phyloP scores from a whole-genome alignment of 2,113 vertebrate genomes.

The Gnathonemus longibarbis region DNA sequence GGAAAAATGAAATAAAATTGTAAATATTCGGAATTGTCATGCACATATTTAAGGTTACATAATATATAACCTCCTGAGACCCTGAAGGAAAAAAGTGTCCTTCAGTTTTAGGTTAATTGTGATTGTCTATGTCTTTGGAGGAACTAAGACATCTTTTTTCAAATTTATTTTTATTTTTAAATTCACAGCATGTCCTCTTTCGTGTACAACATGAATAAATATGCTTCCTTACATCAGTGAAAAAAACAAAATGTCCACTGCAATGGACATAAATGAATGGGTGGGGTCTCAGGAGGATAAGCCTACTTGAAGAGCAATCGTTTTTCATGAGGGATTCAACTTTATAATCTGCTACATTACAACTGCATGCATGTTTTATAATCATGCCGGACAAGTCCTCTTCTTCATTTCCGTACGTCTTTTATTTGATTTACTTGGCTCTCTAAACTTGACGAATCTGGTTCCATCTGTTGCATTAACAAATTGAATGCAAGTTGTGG shows the following conservation, averaged over 20 bases:
- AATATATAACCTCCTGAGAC: background rate
- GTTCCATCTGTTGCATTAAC: background rate
- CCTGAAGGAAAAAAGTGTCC: too few species aligned
- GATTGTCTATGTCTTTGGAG: too few species aligned
- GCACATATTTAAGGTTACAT: background rate
- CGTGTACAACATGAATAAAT: too few species aligned
- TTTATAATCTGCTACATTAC: background rate
- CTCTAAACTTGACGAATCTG: background rate
- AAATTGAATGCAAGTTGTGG: background rate
- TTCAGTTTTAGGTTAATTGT: too few species aligned
- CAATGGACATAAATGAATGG: too few species aligned
- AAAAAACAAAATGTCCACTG: too few species aligned
- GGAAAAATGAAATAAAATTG: background rate
- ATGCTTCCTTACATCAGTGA: too few species aligned
- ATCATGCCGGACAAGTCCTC: background rate
- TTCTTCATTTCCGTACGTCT: background rate
- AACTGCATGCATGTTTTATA: background rate
- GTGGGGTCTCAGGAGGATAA: background rate
- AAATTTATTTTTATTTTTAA: too few species aligned
- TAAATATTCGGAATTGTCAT: background rate
- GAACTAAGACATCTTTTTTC: too few species aligned
- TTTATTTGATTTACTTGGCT: background rate
- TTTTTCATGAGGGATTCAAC: background rate
- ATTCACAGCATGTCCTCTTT: too few species aligned
- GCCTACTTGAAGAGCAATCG: background rate